Evolutionary conservation across 2,888 invertebrate genomes (phyloP).

Genomic region (Stenodema calcarata): DNA sequence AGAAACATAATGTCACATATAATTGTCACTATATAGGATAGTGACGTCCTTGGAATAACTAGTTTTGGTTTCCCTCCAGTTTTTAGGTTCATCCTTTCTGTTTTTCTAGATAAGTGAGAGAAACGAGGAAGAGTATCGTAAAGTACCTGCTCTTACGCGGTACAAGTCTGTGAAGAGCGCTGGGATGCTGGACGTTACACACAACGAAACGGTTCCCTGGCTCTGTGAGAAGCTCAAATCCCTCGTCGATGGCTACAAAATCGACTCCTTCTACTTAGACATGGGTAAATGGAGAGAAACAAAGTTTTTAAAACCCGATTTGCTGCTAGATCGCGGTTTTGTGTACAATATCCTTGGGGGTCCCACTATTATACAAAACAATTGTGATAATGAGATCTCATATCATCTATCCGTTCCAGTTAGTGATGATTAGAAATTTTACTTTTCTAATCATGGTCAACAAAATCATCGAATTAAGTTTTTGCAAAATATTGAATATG

Average conservation of each 20-base stretch:
- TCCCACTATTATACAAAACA: too few species aligned
- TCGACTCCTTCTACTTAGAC: conserved; percentile 86
- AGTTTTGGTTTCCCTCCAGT: background rate
- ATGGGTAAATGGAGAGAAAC: conserved; percentile 64
- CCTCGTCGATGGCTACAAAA: conserved; percentile 75
- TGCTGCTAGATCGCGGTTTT: too few species aligned
- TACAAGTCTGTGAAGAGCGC: conserved; percentile 83
- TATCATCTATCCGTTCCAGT: background rate
- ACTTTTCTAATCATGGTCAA: too few species aligned
- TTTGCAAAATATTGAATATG: too few species aligned
- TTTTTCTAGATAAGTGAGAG: conserved; percentile 67
- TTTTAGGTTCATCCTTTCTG: background rate
- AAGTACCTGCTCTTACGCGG: conserved; percentile 81
- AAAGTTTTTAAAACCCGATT: too few species aligned
- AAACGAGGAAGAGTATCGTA: conserved; percentile 69
- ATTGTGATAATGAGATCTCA: background rate
- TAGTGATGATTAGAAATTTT: too few species aligned
- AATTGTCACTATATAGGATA: too few species aligned
- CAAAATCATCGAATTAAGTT: too few species aligned
- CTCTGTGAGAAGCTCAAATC: conserved; percentile 73
- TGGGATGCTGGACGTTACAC: conserved; percentile 86
- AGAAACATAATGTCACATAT: too few species aligned
- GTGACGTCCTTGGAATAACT: background rate
- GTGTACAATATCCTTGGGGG: too few species aligned
- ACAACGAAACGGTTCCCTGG: conserved; percentile 82